These are phyloP conservation scores for Stigmatopora argus DNA, from an alignment of 2,113 vertebrate genomes.

Conservation along the genomic window DNA sequence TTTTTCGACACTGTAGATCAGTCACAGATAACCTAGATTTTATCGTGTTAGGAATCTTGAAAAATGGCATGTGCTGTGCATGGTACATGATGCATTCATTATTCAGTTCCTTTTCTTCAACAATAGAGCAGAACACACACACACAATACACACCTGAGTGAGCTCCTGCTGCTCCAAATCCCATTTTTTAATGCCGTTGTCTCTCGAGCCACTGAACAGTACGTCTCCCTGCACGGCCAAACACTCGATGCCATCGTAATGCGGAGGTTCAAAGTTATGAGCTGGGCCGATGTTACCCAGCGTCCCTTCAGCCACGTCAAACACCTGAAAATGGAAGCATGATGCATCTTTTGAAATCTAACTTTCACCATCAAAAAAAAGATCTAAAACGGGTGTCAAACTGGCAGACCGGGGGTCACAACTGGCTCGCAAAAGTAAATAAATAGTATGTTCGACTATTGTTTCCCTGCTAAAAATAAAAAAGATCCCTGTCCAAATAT, in stretches of 20 bases:
- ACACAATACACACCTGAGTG: constrained; percentile 75
- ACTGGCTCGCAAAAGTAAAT: too few relatives aligned
- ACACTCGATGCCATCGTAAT: constrained; percentile 94
- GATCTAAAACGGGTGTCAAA: too few relatives aligned
- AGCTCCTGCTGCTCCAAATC: constrained; percentile 92
- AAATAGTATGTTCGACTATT: too few relatives aligned
- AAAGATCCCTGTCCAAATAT: too few relatives aligned
- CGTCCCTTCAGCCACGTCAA: constrained; percentile 80
- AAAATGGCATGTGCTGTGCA: background rate
- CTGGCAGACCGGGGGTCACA: too few relatives aligned
- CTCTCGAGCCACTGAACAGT: constrained; percentile 91
- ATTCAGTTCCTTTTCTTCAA: background rate
- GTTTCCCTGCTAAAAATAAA: too few relatives aligned
- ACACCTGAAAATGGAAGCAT: constrained; percentile 72
- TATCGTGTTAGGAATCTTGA: background rate
- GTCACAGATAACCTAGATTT: constrained; percentile 5
- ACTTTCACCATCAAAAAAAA: background rate
- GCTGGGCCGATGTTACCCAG: constrained; percentile 84
- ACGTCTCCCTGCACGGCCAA: constrained; percentile 84
- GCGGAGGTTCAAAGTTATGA: constrained; percentile 95
- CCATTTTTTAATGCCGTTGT: constrained; percentile 98
- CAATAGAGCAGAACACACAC: background rate
- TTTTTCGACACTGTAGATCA: background rate
- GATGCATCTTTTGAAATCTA: background rate
- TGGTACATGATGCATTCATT: background rate